These are phyloP conservation scores for Gobio gobio DNA, from an alignment of 2,113 vertebrate species.

Conservation along the genomic window DNA sequence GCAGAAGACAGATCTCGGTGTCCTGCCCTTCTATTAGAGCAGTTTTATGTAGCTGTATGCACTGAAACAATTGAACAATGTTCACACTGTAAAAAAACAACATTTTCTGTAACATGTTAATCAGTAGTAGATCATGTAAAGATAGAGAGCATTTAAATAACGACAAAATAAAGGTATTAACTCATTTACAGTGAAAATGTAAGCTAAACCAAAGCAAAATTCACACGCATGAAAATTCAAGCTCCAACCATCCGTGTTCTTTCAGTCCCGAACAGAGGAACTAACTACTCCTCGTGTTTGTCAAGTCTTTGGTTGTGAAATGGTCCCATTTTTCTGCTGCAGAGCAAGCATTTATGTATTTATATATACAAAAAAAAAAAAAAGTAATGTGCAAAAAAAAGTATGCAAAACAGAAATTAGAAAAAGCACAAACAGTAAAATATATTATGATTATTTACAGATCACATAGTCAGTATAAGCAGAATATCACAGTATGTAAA, in stretches of 20 bases:
- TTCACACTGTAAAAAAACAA: conserved; percentile 22
- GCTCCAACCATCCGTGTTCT: conserved; percentile 20
- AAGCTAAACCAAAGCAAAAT: conserved; percentile 20
- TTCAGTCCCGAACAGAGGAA: not conserved
- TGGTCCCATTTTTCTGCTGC: conserved; percentile 28
- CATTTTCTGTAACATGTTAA: conserved; percentile 29
- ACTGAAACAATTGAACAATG: not conserved
- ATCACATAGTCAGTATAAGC: conserved; percentile 65
- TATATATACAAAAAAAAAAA: conserved; percentile 35
- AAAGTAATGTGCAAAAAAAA: conserved; percentile 47
- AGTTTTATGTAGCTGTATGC: not conserved
- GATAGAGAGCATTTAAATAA: conserved; percentile 43
- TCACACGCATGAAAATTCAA: conserved; percentile 21
- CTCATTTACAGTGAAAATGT: conserved; percentile 34
- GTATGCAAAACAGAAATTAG: conserved; percentile 48
- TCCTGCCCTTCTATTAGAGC: not conserved
- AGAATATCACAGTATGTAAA: conserved; percentile 74
- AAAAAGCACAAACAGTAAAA: conserved; percentile 53
- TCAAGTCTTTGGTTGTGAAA: conserved; percentile 8
- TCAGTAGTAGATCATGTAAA: conserved; percentile 60
- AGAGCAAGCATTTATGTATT: conserved; percentile 39
- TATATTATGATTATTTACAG: conserved; percentile 69
- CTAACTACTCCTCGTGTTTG: conserved; percentile 1
- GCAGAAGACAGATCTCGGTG: not conserved
- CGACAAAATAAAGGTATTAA: conserved; percentile 38